Evolutionary conservation across 2,797 vertebrate species (phyloP).

Genomic region (Acanthurus tractus): DNA sequence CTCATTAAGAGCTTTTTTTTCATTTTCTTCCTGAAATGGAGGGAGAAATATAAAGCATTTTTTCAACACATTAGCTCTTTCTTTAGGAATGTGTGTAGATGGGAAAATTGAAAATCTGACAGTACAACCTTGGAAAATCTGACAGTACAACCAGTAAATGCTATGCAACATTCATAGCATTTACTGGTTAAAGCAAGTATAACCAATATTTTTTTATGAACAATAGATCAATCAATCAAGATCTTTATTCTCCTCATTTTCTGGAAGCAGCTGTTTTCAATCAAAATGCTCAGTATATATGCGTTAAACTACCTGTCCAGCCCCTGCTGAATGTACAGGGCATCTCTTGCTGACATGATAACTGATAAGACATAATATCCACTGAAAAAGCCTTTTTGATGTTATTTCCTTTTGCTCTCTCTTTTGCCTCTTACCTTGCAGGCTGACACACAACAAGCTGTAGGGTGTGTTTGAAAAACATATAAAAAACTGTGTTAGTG

Average conservation of each 20-base stretch:
- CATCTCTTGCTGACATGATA: not conserved
- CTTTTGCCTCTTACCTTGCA: too few relatives aligned
- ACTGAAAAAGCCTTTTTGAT: too few relatives aligned
- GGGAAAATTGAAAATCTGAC: not conserved
- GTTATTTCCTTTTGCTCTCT: too few relatives aligned
- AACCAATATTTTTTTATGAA: too few relatives aligned
- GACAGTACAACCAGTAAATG: too few relatives aligned
- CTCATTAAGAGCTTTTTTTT: constrained; percentile 35
- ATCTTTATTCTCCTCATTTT: not conserved
- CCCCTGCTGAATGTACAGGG: not conserved
- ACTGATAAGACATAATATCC: not conserved
- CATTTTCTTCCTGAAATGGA: constrained; percentile 1
- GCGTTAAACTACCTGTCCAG: not conserved
- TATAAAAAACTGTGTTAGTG: too few relatives aligned
- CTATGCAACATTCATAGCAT: not conserved
- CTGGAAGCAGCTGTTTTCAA: not conserved
- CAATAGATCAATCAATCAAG: not conserved
- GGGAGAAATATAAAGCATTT: not conserved
- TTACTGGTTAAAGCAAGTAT: too few relatives aligned
- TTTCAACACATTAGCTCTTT: not conserved
- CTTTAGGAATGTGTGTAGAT: not conserved
- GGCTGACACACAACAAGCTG: too few relatives aligned
- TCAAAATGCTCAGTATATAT: not conserved
- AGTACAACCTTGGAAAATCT: not conserved
- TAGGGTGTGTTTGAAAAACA: too few relatives aligned